Evolutionary conservation across 2,113 vertebrate genomes (phyloP).

Genomic region (Bubo blakistoni): DNA sequence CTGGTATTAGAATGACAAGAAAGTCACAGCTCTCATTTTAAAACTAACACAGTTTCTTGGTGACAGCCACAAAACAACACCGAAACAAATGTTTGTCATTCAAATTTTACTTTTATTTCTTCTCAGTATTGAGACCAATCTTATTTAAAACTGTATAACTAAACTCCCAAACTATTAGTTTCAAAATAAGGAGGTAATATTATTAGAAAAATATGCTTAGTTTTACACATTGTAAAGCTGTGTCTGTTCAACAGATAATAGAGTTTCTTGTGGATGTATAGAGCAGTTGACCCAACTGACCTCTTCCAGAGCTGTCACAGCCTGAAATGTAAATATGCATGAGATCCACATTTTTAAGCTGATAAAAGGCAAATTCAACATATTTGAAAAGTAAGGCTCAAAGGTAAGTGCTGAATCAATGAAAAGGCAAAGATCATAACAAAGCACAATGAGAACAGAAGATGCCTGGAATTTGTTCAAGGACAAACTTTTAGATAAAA

Average conservation of each 20-base stretch:
- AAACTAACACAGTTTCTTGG: background rate
- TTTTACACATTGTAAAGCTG: slow-evolving; percentile 2
- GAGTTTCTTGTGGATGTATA: slow-evolving; percentile 36
- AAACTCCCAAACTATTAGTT: background rate
- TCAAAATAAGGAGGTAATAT: background rate
- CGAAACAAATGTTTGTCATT: background rate
- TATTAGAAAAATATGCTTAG: slow-evolving; percentile 41
- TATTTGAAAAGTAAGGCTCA: slow-evolving; percentile 50
- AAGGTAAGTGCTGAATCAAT: slow-evolving; percentile 59
- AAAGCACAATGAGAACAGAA: slow-evolving; percentile 15
- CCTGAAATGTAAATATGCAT: slow-evolving; percentile 39
- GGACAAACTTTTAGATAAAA: slow-evolving; percentile 25
- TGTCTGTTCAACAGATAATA: slow-evolving; percentile 18
- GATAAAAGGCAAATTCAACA: slow-evolving; percentile 57
- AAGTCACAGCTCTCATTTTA: background rate
- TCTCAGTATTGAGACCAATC: background rate
- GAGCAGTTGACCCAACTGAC: slow-evolving; percentile 37
- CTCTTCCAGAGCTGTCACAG: slow-evolving; percentile 38
- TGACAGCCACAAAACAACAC: background rate
- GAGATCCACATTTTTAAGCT: slow-evolving; percentile 53
- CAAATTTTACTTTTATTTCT: background rate
- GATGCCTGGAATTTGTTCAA: slow-evolving; percentile 4
- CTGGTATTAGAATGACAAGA: background rate
- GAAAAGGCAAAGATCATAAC: slow-evolving; percentile 44
- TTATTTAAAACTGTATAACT: background rate